Conservation (phyloP, 2,113 vertebrate species). For the Theristicus caerulescens region DNA sequence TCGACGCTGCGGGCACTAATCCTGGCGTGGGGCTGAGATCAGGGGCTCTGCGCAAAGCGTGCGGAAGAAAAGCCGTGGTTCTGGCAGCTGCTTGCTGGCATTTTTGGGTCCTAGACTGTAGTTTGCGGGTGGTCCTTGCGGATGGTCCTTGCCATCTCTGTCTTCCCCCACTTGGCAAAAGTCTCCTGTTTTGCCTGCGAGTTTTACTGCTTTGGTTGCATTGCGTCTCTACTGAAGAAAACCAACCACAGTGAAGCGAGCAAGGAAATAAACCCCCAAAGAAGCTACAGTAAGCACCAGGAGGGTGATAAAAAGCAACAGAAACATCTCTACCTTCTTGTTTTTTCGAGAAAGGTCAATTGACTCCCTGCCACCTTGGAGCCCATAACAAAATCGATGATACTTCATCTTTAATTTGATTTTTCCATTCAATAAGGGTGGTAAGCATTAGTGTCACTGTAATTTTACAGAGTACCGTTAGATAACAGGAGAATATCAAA, state of each 20-base stretch:
- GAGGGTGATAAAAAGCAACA: neutral
- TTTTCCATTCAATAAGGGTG: neutral
- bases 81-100: neutral
- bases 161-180: neutral
- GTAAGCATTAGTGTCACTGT: neutral
- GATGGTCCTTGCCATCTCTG: neutral
- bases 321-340: neutral
- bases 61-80: neutral
- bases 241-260: neutral
- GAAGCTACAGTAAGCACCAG: neutral
- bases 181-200: neutral
- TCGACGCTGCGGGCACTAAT: neutral
- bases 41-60: neutral
- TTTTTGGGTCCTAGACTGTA: neutral
- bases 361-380: conserved; percentile 6
- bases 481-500: neutral
- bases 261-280: neutral
- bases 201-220: rapidly evolving
- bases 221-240: neutral
- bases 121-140: neutral
- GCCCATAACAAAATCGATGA: conserved; percentile 12
- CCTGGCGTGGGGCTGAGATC: neutral
- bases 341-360: neutral
- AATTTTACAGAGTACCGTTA: neutral
- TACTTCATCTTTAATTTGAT: conserved; percentile 17